phyloP scores from a whole-genome alignment of 2,113 vertebrate species.

The Mola mola region DNA sequence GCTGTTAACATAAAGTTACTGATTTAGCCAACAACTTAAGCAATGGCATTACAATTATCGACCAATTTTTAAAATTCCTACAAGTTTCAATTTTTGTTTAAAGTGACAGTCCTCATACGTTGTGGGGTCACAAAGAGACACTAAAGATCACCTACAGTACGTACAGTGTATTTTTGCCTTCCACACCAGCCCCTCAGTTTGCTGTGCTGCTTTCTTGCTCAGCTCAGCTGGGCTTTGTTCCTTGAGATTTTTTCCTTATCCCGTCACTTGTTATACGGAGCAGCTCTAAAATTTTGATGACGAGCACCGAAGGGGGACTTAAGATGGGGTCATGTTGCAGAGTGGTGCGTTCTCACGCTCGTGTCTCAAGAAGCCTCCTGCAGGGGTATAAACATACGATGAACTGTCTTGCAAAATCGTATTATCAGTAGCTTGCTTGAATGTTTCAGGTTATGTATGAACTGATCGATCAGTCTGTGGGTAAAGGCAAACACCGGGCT shows the following conservation, averaged over 20 bases:
- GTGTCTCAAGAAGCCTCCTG: constrained; percentile 1
- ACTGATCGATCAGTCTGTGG: not conserved
- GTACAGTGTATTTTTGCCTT: constrained; percentile 23
- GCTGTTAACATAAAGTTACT: too few relatives aligned
- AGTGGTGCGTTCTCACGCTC: constrained; percentile 10
- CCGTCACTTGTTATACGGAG: constrained; percentile 23
- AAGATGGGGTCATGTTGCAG: constrained; percentile 31
- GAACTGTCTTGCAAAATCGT: not conserved
- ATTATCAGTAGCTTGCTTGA: not conserved
- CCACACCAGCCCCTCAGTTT: constrained; percentile 14
- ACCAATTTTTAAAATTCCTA: too few relatives aligned
- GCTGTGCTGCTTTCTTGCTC: constrained; percentile 19
- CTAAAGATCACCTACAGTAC: constrained; percentile 17
- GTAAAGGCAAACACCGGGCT: constrained; percentile 20
- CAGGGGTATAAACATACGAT: constrained; percentile 1
- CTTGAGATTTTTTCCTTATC: constrained; percentile 32
- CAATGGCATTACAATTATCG: too few relatives aligned
- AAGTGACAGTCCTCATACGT: constrained; percentile 15
- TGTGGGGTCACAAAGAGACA: constrained; percentile 32
- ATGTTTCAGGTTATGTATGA: not conserved
- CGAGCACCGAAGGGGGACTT: constrained; percentile 39
- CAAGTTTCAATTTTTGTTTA: too few relatives aligned
- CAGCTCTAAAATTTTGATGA: constrained; percentile 33
- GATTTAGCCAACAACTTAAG: too few relatives aligned
- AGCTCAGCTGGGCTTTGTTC: constrained; percentile 42